A percentile compares a stretch with the other conserved stretches of the same genome.
These are phyloP conservation scores for Dipus sagitta DNA, from an alignment of 2,797 vertebrate species.

Conservation along the genomic window DNA sequence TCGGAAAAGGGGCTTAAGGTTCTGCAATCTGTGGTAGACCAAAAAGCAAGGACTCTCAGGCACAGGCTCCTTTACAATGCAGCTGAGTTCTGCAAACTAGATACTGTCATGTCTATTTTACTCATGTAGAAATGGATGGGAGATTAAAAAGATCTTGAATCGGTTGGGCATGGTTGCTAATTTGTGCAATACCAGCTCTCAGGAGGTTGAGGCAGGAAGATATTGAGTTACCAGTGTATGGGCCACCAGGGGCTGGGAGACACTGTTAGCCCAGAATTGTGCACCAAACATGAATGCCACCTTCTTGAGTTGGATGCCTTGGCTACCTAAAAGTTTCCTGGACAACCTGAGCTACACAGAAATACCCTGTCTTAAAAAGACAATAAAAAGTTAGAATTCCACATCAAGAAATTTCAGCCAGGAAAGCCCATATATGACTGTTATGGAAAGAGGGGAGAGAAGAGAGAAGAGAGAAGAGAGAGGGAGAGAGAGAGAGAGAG, in stretches of 20 bases:
- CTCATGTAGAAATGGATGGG: neutral
- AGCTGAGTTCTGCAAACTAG: neutral
- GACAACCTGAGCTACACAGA: neutral
- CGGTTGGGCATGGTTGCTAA: neutral
- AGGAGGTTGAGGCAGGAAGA: neutral
- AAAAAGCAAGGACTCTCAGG: neutral
- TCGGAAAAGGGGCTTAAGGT: neutral
- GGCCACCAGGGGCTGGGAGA: neutral
- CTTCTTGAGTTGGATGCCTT: neutral
- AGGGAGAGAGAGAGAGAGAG: no score
- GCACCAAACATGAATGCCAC: neutral
- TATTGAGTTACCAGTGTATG: neutral
- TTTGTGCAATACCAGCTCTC: neutral
- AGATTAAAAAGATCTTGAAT: conserved; percentile 28
- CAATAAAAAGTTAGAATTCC: neutral
- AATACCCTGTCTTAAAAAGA: neutral
- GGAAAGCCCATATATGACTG: neutral
- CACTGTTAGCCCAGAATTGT: neutral
- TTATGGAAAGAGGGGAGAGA: no score
- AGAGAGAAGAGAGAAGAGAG: no score
- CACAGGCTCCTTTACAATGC: neutral
- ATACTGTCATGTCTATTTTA: neutral
- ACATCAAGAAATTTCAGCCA: neutral
- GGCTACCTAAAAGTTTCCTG: neutral
- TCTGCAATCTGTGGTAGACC: neutral